Evolutionary conservation across 2,797 vertebrate species (phyloP).

Genomic region (Bradypodion pumilum): DNA sequence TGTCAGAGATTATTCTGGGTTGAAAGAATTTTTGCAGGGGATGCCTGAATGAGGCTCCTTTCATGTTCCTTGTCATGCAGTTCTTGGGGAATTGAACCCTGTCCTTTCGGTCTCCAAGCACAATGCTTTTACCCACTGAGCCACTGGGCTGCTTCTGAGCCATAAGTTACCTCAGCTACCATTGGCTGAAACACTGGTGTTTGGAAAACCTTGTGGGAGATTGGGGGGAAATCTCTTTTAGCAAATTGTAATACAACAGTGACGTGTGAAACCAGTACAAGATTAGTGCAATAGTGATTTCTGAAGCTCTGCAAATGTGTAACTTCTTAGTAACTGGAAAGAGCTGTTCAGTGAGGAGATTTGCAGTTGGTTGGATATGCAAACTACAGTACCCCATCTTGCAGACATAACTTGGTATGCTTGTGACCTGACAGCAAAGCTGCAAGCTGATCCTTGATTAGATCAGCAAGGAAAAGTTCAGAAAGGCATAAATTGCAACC

Average conservation of each 20-base stretch:
- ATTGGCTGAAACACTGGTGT: neutral
- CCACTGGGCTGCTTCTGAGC: too few relatives aligned
- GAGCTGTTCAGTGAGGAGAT: neutral
- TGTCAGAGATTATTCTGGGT: too few relatives aligned
- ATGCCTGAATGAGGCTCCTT: too few relatives aligned
- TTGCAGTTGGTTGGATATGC: neutral
- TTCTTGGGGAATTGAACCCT: too few relatives aligned
- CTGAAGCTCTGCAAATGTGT: slow-evolving; percentile 24
- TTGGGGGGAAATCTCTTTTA: slow-evolving; percentile 5
- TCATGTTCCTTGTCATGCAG: too few relatives aligned
- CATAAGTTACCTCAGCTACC: slow-evolving; percentile 23
- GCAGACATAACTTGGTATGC: neutral
- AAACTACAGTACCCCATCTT: slow-evolving; percentile 6
- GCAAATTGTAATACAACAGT: neutral
- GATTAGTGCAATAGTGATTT: slow-evolving; percentile 7
- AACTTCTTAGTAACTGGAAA: neutral
- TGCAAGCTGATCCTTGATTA: slow-evolving; percentile 20
- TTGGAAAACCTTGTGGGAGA: slow-evolving; percentile 1
- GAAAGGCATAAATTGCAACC: neutral
- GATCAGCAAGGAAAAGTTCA: slow-evolving; percentile 15
- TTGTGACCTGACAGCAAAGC: neutral
- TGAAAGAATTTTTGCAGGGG: too few relatives aligned
- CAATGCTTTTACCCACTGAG: too few relatives aligned
- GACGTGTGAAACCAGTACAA: neutral
- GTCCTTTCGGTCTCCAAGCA: too few relatives aligned